Base-by-base conservation (phyloP, 2,113 vertebrate genomes). In the Gobio gobio region DNA sequence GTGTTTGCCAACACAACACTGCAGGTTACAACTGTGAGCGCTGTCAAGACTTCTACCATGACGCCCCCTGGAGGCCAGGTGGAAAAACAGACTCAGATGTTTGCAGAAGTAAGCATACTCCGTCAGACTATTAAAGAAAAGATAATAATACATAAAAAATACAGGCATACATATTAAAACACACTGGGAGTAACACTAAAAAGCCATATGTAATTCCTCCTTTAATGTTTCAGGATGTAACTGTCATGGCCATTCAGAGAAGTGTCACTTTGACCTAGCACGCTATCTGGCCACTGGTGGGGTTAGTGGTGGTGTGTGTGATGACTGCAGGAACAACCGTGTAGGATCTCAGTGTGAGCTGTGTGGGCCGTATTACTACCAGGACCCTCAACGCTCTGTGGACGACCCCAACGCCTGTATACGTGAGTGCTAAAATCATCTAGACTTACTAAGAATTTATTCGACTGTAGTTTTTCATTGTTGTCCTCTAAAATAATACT, bases 21-120 rank as follows among this genome's bases (percentile, higher is more conserved):
- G 95, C 93, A 1, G 96, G 96, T 33, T 88, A 90, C 0, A 95
- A 97, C 91, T 97, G 97, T 85, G 95, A 98, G 89, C 90, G 91
- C 61, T 97, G 96, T 89, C 93, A 93, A 88, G 94, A 95, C 86
- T 96, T 98, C 92, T 96, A 97, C 93, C 94, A 96, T 2, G 96
- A 98, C 56, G 87, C 91, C 90, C 96, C 96, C 82, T 97, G 96
- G 97, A 95, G 93, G 86, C 96, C 96, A 51, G 97, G 95, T 61
- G 90, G 91, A 64, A 91, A 90, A 80, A 61, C 73, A 63, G 82
- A 91, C 84, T 89, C 91, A 26, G 88, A 93, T 33, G 78, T 92
- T 86, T 98, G 97, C 94, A 94, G 90, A 94, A 90, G 96, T 97
- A 94, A 83, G 70, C 9, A 7, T 9, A 26, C 12, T 59, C 10